Evolutionary conservation across 2,888 invertebrate genomes (phyloP).

Genomic region (Clitarchus hookeri): DNA sequence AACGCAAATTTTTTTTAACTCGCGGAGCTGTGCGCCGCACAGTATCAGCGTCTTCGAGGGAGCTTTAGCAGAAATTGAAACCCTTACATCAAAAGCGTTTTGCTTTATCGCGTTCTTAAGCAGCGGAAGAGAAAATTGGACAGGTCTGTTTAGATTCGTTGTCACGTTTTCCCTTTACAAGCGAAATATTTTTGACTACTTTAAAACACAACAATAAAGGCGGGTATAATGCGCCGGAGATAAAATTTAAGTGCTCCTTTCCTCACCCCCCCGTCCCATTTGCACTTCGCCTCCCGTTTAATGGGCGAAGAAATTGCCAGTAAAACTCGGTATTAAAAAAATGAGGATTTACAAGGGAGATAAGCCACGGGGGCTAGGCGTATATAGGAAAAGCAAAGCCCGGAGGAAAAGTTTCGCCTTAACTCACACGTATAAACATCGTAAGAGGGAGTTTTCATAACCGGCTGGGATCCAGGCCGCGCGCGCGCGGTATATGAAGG

Average conservation of each 20-base stretch:
- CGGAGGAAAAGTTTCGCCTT: conserved; percentile 10
- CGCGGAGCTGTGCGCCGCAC: background rate
- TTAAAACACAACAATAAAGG: conserved; percentile 30
- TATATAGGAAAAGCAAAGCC: conserved; percentile 24
- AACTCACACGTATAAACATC: conserved; percentile 22
- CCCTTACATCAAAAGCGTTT: background rate
- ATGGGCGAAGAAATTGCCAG: conserved; percentile 26
- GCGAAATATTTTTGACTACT: conserved; percentile 29
- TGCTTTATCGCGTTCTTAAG: background rate
- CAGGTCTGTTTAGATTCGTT: conserved; percentile 24
- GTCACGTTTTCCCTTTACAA: conserved; percentile 24
- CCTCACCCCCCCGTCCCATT: background rate
- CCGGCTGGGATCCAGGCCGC: background rate
- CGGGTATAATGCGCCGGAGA: conserved; percentile 10
- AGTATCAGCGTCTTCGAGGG: background rate
- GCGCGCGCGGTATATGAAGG: conserved; percentile 16
- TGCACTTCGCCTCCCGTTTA: background rate
- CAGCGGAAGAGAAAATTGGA: conserved; percentile 20
- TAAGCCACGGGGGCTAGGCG: conserved; percentile 27
- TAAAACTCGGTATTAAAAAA: conserved; percentile 38
- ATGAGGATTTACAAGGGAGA: conserved; percentile 35
- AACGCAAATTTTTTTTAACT: background rate
- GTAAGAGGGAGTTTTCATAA: background rate
- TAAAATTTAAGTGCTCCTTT: conserved; percentile 27
- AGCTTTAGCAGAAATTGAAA: background rate